These are phyloP conservation scores for Drosophila melanocephala DNA, from an alignment of 2,888 invertebrate genomes.

Conservation along the genomic window DNA sequence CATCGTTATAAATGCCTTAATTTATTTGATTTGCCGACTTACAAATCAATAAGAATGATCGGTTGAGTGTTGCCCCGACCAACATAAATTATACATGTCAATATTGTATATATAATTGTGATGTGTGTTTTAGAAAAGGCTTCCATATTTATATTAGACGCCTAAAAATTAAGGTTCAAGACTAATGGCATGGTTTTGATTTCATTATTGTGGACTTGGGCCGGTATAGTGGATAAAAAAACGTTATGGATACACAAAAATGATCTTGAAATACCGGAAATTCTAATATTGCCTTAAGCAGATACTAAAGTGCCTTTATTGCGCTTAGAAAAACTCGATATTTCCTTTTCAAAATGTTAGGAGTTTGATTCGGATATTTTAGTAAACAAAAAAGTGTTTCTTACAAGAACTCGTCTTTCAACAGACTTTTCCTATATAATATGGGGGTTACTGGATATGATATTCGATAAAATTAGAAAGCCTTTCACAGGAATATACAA, in stretches of 20 bases:
- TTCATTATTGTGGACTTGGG: not conserved
- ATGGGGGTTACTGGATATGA: not conserved
- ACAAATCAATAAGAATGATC: not conserved
- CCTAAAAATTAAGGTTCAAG: rapidly evolving
- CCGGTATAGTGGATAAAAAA: not conserved
- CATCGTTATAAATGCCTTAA: not conserved
- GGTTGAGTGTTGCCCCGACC: not conserved
- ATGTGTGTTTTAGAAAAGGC: not conserved
- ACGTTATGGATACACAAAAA: not conserved
- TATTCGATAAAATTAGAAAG: not conserved
- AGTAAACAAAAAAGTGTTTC: not conserved
- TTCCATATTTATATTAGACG: not conserved
- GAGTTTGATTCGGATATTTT: not conserved
- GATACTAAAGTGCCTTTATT: not conserved
- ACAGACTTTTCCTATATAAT: not conserved
- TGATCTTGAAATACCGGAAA: not conserved
- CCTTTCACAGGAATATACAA: not conserved
- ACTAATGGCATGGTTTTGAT: not conserved
- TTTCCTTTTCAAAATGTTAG: not conserved
- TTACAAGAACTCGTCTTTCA: not conserved
- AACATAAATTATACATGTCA: not conserved
- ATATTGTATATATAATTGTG: no score
- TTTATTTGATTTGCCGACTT: not conserved
- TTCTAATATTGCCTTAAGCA: not conserved
- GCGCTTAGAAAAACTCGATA: not conserved